Base-by-base conservation (phyloP, 1,140 invertebrate species). In the Platorchestia sp. region DNA sequence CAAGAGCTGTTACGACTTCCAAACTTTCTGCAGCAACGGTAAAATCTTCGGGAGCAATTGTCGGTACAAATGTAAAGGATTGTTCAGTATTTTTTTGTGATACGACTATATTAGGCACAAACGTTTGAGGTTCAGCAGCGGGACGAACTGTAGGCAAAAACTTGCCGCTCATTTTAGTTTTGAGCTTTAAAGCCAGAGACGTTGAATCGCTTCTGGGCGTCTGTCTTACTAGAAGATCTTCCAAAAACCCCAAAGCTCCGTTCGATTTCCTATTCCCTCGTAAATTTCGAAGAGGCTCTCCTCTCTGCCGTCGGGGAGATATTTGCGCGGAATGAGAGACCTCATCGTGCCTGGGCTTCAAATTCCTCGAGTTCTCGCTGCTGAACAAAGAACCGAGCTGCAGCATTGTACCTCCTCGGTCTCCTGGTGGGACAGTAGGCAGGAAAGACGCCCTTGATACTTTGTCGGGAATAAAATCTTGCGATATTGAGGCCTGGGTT, bases 391-490 rank as follows among this genome's bases (percentile, higher is more conserved):
- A 14, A 89, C 10, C 5, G 3, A 3, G 3, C 27, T 5, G 91
- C 7, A 16, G 16, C 40, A 47, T 44, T 7, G 44, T 45, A 6
- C 7, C 40, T 14, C 45, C 40, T 93, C 91, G 91, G 91, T 93
- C 91, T 1, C 43, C 40, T 41, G 91, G 91, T 36, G 91, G 91
- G 36, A 93, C 91, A 3, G 91, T 93, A 6, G 91, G 91, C 45
- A 93, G 91, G 44, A 93, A 93, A 27, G 43, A 45, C 0, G 91
- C 43, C 47, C 27, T 93, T 41, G 91, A 93, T 36, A 93, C 91
- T 93, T 93, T 44, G 44, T 93, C 91, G 16, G 91, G 91, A 93
- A 93, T 47, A 47, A 93, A 93, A 93, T 93, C 91, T 47, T 93
- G 43, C 27, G 91, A 45, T 44, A 47, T n/a, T 19, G 91, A 93